These are phyloP conservation scores for Conchocele bisecta DNA, from an alignment of 2,888 invertebrate genomes.

Conservation along the genomic window DNA sequence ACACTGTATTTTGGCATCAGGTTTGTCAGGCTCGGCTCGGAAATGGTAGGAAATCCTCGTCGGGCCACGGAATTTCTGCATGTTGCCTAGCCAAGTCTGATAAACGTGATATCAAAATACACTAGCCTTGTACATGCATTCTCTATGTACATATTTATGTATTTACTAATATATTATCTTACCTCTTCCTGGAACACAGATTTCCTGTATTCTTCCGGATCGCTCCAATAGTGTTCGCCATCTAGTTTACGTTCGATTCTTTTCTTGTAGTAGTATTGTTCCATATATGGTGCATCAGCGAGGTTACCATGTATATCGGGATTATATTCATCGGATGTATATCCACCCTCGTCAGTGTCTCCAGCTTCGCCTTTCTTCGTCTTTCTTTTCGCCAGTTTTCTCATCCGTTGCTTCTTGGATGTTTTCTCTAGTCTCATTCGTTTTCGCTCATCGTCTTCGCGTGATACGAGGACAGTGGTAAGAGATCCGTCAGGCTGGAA, in stretches of 20 bases:
- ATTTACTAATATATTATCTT: no score
- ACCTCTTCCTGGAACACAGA: no score
- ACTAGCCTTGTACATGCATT: no score
- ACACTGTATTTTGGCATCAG: no score
- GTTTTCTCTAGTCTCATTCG: constrained; percentile 38
- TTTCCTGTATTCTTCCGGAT: constrained; percentile 41
- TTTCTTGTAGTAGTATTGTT: constrained; percentile 64
- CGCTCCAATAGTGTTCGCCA: constrained; percentile 65
- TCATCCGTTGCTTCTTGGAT: constrained; percentile 38
- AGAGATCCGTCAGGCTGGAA: constrained; percentile 52
- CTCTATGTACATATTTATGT: no score
- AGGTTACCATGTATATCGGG: not conserved
- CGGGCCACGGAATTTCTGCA: no score
- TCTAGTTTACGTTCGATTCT: constrained; percentile 61
- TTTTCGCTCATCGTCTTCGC: constrained; percentile 58
- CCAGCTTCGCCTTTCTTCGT: constrained; percentile 7
- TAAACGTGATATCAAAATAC: no score
- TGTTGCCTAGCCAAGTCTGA: no score
- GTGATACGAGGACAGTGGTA: constrained; percentile 55
- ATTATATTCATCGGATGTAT: constrained; percentile 29
- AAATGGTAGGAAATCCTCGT: no score
- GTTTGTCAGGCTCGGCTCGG: no score
- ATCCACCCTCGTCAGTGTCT: constrained; percentile 23
- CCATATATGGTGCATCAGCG: constrained; percentile 53
- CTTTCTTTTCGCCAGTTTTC: constrained; percentile 28